Base-by-base conservation (phyloP, 2,888 invertebrate species). In the Micoletzkya japonica region DNA sequence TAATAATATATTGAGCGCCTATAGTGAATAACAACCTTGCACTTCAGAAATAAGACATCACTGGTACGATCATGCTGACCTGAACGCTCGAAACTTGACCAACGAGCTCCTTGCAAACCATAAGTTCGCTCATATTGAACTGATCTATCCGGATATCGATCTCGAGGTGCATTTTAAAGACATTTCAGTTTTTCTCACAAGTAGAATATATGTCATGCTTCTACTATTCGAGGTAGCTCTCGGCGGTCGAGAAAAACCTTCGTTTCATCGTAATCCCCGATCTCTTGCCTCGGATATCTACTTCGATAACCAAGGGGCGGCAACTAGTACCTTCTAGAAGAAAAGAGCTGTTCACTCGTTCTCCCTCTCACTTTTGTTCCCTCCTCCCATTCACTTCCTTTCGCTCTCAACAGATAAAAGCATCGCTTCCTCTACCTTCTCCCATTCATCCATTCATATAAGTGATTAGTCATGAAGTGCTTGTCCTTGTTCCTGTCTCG, bases 1-100 rank as follows among this genome's bases (percentile, higher is more conserved):
- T n/a, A n/a, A n/a, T n/a, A n/a, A n/a, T n/a, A n/a, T n/a, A n/a
- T n/a, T n/a, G n/a, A n/a, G n/a, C n/a, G n/a, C n/a, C n/a, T n/a
- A n/a, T n/a, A n/a, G n/a, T n/a, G n/a, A n/a, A n/a, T n/a, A n/a
- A n/a, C n/a, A n/a, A n/a, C n/a, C n/a, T n/a, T n/a, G n/a, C 7
- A 7, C 63, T 80, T 54, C 63, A 81, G 84, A 78, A 39, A 82
- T 82, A 37, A 76, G 81, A 0, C 84, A 84, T 64, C 84, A 84
- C 70, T 84, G 84, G 84, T 84, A 84, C 74, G 84, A 84, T 44
- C 80, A 80, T 59, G 63, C 75, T 20, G 84, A 84, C 59, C 61
- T 84, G 34, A 77, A 79, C 70, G 79, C 80, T 3, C 76, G 83
- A 2, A 73, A 76, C 26, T 72, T 84, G 20, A 70, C 74, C 17